phyloP scores from a whole-genome alignment of 2,113 vertebrate genomes.

The Pangasianodon gigas region DNA sequence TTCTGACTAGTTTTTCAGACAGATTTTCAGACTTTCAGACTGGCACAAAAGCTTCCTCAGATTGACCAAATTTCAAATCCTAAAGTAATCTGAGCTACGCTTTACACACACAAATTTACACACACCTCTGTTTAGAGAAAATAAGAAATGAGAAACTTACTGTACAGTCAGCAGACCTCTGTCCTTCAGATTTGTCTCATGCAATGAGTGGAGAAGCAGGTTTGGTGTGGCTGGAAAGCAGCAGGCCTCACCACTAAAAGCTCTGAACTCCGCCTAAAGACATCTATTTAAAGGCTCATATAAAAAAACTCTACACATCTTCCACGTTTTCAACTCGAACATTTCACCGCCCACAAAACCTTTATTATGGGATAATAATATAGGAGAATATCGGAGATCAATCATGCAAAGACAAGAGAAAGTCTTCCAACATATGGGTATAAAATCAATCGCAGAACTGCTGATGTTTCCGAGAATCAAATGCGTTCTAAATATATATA shows the following conservation, averaged over 20 bases:
- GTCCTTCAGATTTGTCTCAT: conserved; percentile 43
- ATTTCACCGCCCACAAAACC: conserved; percentile 51
- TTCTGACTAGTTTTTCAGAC: not conserved
- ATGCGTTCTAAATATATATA: not conserved
- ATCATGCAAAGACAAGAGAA: conserved; percentile 18
- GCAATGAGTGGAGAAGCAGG: conserved; percentile 36
- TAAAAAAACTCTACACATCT: conserved; percentile 57
- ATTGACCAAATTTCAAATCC: not conserved
- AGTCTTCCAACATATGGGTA: conserved; percentile 4
- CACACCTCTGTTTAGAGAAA: not conserved
- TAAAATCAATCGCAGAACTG: not conserved
- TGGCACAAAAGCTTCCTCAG: not conserved
- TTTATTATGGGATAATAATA: conserved; percentile 1
- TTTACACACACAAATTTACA: not conserved
- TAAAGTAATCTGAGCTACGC: not conserved
- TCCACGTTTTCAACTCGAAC: conserved; percentile 48
- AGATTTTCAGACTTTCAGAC: not conserved
- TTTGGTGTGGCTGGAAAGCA: conserved; percentile 61
- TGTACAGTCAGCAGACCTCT: conserved; percentile 19
- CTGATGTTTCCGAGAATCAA: not conserved
- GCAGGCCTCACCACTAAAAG: conserved; percentile 69
- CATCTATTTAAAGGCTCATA: conserved; percentile 69
- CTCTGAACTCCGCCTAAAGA: conserved; percentile 74
- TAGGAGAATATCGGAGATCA: not conserved
- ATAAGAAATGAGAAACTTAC: conserved; percentile 44